Evolutionary conservation across 2,113 vertebrate genomes (phyloP).

Genomic region (Australoheros scitulus): DNA sequence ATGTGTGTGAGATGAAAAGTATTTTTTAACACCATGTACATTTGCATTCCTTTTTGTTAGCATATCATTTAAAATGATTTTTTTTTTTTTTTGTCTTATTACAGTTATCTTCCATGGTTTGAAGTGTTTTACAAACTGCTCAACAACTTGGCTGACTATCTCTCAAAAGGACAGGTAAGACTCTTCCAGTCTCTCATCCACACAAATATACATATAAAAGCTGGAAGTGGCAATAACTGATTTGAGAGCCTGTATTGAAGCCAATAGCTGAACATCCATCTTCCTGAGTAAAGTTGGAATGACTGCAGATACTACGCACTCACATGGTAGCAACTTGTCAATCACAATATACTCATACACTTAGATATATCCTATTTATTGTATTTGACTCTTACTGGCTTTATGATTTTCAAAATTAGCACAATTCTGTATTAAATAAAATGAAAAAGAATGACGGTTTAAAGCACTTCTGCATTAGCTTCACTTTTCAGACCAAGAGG

Average conservation of each 20-base stretch:
- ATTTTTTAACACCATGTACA: not conserved
- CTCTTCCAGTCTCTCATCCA: accelerated
- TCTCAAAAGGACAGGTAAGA: constrained; percentile 86
- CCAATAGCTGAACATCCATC: not conserved
- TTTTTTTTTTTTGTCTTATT: constrained; percentile 9
- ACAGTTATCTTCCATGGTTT: constrained; percentile 91
- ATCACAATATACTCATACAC: not conserved
- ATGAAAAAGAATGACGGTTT: not conserved
- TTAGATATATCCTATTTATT: not conserved
- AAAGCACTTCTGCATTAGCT: not conserved
- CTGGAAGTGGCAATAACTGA: not conserved
- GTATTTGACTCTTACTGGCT: not conserved
- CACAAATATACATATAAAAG: not conserved
- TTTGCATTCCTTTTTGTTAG: not conserved
- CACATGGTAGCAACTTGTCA: not conserved
- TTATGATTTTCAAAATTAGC: not conserved
- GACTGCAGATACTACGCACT: not conserved
- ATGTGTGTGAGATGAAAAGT: not conserved
- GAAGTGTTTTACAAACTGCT: constrained; percentile 93
- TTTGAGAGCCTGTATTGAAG: not conserved
- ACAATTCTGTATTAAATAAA: not conserved
- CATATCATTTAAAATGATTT: not conserved
- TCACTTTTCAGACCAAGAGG: not conserved
- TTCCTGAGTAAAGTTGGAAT: not conserved
- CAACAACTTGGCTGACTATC: constrained; percentile 86